Conservation (phyloP, 2,797 vertebrate species). For the Thalassophryne amazonica region DNA sequence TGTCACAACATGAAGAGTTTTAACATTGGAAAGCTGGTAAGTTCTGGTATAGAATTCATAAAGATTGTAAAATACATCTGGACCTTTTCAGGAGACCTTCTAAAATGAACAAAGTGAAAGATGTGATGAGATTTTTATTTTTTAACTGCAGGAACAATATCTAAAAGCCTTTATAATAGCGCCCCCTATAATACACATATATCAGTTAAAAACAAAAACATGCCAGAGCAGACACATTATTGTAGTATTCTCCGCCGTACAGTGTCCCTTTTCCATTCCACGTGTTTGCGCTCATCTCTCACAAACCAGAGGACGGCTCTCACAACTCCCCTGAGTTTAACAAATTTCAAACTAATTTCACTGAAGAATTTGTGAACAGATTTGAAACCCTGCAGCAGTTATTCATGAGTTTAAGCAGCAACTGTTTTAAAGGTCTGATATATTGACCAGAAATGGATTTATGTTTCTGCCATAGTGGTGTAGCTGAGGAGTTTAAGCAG, state of each 20-base stretch:
- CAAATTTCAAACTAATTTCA: slow-evolving; percentile 19
- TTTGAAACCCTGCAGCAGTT: slow-evolving; percentile 25
- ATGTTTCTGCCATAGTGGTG: no score
- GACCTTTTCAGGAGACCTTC: slow-evolving; percentile 49
- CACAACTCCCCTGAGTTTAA: slow-evolving; percentile 21
- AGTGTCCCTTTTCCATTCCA: slow-evolving; percentile 38
- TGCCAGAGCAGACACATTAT: slow-evolving; percentile 8
- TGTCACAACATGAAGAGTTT: slow-evolving; percentile 18
- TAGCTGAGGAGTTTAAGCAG: no score
- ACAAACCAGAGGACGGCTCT: slow-evolving; percentile 6
- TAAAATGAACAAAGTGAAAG: slow-evolving; percentile 41
- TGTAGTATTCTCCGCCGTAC: slow-evolving; percentile 31
- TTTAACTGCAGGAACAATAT: slow-evolving; percentile 67
- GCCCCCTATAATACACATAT: slow-evolving; percentile 9
- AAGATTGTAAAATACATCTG: slow-evolving; percentile 52
- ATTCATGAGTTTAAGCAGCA: no score
- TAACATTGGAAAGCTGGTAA: slow-evolving; percentile 53
- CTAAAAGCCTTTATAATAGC: slow-evolving; percentile 38
- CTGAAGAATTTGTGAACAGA: slow-evolving; percentile 6
- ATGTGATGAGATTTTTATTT: slow-evolving; percentile 60
- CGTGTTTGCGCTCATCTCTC: slow-evolving; percentile 40
- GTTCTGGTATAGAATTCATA: slow-evolving; percentile 29
- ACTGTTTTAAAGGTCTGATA: no score
- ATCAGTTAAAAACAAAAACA: slow-evolving; percentile 21
- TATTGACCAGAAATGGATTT: no score